Conservation (phyloP, 2,888 invertebrate species). For the Hirudinaria manillensis region DNA sequence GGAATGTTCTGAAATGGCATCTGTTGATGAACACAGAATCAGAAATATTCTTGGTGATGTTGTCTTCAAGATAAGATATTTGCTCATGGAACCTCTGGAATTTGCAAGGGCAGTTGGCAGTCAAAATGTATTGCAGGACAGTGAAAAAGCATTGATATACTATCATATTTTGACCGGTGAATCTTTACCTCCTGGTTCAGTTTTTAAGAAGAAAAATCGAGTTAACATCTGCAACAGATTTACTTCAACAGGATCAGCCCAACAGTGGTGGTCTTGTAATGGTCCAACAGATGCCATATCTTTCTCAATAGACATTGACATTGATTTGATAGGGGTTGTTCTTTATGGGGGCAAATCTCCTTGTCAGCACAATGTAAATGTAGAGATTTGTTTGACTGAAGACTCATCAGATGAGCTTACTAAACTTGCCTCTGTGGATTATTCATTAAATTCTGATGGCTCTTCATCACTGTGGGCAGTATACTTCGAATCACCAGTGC, state of each 20-base stretch:
- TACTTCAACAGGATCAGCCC: slow-evolving; percentile 24
- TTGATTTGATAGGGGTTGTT: slow-evolving; percentile 30
- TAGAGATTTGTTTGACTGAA: slow-evolving; percentile 14
- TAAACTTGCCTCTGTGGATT: slow-evolving; percentile 10
- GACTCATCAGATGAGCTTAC: background rate
- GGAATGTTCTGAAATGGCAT: slow-evolving; percentile 33
- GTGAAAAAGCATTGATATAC: slow-evolving; percentile 34
- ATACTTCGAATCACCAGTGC: slow-evolving; percentile 22
- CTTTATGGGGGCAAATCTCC: slow-evolving; percentile 33
- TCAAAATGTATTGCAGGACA: slow-evolving; percentile 28
- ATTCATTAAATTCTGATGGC: slow-evolving; percentile 29
- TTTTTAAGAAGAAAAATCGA: slow-evolving; percentile 22
- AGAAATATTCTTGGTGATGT: slow-evolving; percentile 43
- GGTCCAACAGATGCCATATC: slow-evolving; percentile 32
- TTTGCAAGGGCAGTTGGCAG: slow-evolving; percentile 35
- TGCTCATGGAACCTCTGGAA: slow-evolving; percentile 40
- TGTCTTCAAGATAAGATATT: slow-evolving; percentile 44
- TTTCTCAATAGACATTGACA: slow-evolving; percentile 29
- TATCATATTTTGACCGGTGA: slow-evolving; percentile 29
- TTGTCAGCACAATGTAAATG: slow-evolving; percentile 22
- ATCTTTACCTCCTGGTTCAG: background rate
- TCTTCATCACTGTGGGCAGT: slow-evolving; percentile 21
- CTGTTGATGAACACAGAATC: slow-evolving; percentile 41
- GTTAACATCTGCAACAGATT: slow-evolving; percentile 29
- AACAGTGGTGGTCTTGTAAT: slow-evolving; percentile 34